A percentile compares a stretch with the other conserved stretches of the same genome.
phyloP scores from a whole-genome alignment of 2,888 invertebrate genomes.

The Sminthurinus aureus region DNA sequence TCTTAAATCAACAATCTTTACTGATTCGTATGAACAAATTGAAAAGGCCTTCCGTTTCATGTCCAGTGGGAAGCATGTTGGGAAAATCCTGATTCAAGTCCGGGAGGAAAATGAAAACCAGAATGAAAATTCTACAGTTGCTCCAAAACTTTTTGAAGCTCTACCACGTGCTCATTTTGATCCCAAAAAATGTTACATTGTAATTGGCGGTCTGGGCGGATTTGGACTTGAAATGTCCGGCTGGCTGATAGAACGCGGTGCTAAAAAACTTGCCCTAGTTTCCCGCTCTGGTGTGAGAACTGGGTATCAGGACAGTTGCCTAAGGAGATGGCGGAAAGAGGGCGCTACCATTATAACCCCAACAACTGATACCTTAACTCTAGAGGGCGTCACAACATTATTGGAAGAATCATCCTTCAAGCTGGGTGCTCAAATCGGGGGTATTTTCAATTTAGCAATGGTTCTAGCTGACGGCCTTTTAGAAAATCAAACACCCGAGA shows the following conservation, averaged over 20 bases:
- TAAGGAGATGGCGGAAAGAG: conserved; percentile 22
- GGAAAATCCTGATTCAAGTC: conserved; percentile 73
- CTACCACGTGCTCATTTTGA: conserved; percentile 68
- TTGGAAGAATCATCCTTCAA: conserved; percentile 50
- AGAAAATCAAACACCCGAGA: conserved; percentile 72
- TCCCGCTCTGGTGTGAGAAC: conserved; percentile 40
- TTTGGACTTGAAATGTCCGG: conserved; percentile 43
- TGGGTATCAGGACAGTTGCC: conserved; percentile 37
- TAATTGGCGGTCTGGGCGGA: conserved; percentile 66
- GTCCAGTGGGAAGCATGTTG: conserved; percentile 72
- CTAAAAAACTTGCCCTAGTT: conserved; percentile 32
- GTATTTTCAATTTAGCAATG: conserved; percentile 89
- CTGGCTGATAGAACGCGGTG: conserved; percentile 34
- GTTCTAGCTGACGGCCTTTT: conserved; percentile 67
- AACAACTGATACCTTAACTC: neutral
- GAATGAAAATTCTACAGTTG: neutral
- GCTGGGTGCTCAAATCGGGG: conserved; percentile 77
- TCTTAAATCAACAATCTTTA: conserved; percentile 83
- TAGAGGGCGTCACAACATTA: conserved; percentile 3
- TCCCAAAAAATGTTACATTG: conserved; percentile 66
- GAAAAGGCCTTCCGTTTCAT: conserved; percentile 72
- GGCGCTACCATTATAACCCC: conserved; percentile 23
- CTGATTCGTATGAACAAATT: conserved; percentile 68
- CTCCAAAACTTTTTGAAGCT: conserved; percentile 61
- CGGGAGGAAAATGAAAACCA: neutral